Evolutionary conservation across 2,797 vertebrate genomes (phyloP).

Genomic region (Leptodactylus fallax): DNA sequence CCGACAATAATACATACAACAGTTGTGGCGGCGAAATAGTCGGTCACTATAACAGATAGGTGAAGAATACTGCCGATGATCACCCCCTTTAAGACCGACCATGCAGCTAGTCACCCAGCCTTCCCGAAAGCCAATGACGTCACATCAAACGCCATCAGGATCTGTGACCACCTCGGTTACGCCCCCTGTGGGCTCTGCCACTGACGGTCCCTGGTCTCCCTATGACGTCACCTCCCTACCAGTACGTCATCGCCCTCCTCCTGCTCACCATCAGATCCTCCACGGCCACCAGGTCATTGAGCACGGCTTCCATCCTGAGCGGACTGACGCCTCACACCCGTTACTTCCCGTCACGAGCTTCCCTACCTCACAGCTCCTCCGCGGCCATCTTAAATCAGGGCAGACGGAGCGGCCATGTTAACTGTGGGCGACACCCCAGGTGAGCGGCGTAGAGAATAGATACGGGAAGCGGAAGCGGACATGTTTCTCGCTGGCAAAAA

Average conservation of each 20-base stretch:
- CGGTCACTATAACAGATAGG: too few relatives aligned
- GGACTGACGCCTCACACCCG: neutral
- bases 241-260: too few relatives aligned
- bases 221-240: neutral
- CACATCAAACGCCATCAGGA: too few relatives aligned
- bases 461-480: neutral
- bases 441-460: too few relatives aligned
- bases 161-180: too few relatives aligned
- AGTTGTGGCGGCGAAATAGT: too few relatives aligned
- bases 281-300: slow-evolving; percentile 47
- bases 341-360: neutral
- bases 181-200: neutral
- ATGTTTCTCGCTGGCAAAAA: neutral
- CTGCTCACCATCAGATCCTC: slow-evolving; percentile 42
- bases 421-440: neutral
- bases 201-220: neutral
- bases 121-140: too few relatives aligned
- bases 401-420: neutral
- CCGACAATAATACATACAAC: too few relatives aligned
- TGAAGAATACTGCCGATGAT: too few relatives aligned
- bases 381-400: slow-evolving; percentile 16
- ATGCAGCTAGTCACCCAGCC: too few relatives aligned
- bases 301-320: slow-evolving; percentile 51
- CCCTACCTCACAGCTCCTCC: neutral
- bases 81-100: too few relatives aligned